These are phyloP conservation scores for Desmophyllum pertusum DNA, from an alignment of 92 coral and sea anemone species.

Conservation along the genomic window DNA sequence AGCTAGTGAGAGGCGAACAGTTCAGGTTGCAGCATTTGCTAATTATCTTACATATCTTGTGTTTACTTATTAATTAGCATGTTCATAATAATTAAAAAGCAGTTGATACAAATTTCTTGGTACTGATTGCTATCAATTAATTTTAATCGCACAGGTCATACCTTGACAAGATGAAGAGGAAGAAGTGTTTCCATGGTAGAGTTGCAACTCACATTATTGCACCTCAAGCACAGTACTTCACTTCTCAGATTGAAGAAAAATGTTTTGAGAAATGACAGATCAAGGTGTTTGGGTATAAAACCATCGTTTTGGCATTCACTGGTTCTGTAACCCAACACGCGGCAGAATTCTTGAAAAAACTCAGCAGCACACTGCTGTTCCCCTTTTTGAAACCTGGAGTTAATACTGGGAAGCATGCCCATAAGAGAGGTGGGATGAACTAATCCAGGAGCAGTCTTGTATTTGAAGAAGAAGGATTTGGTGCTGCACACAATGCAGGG, in stretches of 20 bases:
- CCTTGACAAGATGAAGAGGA: conserved; percentile 13
- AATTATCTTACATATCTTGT: too few relatives aligned
- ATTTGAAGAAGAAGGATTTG: conserved; percentile 11
- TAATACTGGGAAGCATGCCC: background rate
- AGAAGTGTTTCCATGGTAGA: conserved; percentile 7
- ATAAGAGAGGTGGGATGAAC: conserved; percentile 3
- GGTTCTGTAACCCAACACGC: conserved; percentile 4
- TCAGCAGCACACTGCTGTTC: conserved; percentile 24
- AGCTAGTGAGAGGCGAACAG: too few relatives aligned
- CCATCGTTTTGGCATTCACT: conserved; percentile 30
- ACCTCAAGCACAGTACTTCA: conserved; percentile 19
- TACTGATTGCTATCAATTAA: background rate
- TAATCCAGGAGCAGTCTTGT: conserved; percentile 24
- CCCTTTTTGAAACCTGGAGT: background rate
- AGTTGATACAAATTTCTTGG: background rate
- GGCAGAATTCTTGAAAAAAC: conserved; percentile 28
- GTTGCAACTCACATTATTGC: conserved; percentile 15
- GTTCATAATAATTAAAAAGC: too few relatives aligned
- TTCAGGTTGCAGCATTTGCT: too few relatives aligned
- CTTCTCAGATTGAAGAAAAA: conserved; percentile 35
- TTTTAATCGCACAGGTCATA: background rate
- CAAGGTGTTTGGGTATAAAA: conserved; percentile 27
- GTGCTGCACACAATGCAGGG: conserved; percentile 33
- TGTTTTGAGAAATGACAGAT: conserved; percentile 31
- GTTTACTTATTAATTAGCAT: too few relatives aligned